These are phyloP conservation scores for Lycia hirtaria DNA, from an alignment of 2,888 invertebrate species.

Conservation along the genomic window DNA sequence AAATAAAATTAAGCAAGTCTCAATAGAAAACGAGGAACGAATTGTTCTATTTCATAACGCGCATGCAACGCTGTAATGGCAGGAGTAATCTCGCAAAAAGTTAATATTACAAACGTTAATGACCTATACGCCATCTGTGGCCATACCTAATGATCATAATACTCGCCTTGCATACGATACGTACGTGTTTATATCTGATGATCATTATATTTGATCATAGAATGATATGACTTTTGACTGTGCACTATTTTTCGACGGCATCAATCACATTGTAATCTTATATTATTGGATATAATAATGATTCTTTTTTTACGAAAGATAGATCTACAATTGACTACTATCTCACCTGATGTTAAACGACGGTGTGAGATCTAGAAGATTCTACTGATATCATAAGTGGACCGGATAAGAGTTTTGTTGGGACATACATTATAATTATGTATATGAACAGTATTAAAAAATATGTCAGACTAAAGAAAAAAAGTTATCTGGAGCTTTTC, in stretches of 20 bases:
- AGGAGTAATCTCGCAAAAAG: conserved; percentile 30
- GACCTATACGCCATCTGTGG: conserved; percentile 32
- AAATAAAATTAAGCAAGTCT: conserved; percentile 20
- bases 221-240: neutral
- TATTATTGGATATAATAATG: too few species aligned
- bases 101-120: conserved; percentile 31
- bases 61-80: conserved; percentile 29
- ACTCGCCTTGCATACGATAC: conserved; percentile 21
- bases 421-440: too few species aligned
- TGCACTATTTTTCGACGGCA: neutral
- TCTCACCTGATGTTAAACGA: too few species aligned
- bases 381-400: too few species aligned
- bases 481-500: too few species aligned
- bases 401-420: too few species aligned
- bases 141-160: conserved; percentile 32
- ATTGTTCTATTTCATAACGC: conserved; percentile 33
- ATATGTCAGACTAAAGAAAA: too few species aligned
- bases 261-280: neutral
- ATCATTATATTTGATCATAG: conserved; percentile 22
- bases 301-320: too few species aligned
- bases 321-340: too few species aligned
- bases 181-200: conserved; percentile 20
- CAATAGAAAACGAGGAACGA: conserved; percentile 32
- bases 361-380: too few species aligned
- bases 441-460: too few species aligned